phyloP scores from a whole-genome alignment of 2,797 vertebrate genomes.

The Gambelia wislizenii region DNA sequence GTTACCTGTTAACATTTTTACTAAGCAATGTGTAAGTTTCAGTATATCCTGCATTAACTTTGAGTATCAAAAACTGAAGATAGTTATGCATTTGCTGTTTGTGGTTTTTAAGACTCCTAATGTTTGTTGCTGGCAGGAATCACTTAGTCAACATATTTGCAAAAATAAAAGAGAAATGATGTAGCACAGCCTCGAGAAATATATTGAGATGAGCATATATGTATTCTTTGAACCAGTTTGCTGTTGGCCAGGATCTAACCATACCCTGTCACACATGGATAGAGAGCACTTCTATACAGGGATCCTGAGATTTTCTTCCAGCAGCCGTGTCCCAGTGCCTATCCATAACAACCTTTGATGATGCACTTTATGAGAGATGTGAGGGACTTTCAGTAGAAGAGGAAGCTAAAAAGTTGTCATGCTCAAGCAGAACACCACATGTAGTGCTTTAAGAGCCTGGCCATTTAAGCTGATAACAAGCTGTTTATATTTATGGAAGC shows the following conservation, averaged over 20 bases:
- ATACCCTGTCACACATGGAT: not conserved
- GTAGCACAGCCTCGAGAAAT: slow-evolving; percentile 52
- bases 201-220: slow-evolving; percentile 49
- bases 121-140: slow-evolving; percentile 56
- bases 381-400: not conserved
- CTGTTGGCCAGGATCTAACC: not conserved
- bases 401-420: not conserved
- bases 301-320: not conserved
- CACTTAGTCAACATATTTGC: slow-evolving; percentile 48
- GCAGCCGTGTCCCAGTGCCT: not conserved
- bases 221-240: not conserved
- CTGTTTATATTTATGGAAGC: not conserved
- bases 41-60: slow-evolving; percentile 66
- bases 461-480: not conserved
- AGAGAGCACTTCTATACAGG: not conserved
- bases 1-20: slow-evolving; percentile 68
- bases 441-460: not conserved
- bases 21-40: slow-evolving; percentile 54
- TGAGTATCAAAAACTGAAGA: slow-evolving; percentile 79
- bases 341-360: not conserved
- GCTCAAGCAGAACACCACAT: not conserved
- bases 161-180: slow-evolving; percentile 45
- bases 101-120: slow-evolving; percentile 52
- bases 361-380: not conserved
- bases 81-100: slow-evolving; percentile 80